Percentiles rank a stretch among this genome's conserved stretches.
Conservation (phyloP, 2,797 vertebrate species). For the Sebastes nivosus region DNA sequence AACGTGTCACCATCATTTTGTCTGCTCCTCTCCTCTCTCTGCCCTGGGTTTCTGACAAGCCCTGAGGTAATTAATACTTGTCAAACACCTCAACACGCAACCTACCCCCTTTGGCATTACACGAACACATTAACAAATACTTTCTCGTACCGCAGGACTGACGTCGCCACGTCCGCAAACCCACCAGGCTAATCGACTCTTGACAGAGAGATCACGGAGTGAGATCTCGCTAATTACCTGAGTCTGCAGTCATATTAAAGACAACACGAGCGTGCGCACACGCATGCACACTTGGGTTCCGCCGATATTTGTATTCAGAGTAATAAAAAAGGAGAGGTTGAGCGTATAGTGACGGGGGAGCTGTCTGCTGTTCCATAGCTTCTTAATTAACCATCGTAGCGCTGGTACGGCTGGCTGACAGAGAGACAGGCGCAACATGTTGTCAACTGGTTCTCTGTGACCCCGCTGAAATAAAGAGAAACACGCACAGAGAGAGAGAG, state of each 20-base stretch:
- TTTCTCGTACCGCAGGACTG: slow-evolving; percentile 57
- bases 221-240: slow-evolving; percentile 82
- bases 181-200: slow-evolving; percentile 85
- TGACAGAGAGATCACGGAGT: slow-evolving; percentile 77
- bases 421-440: slow-evolving; percentile 30
- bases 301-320: slow-evolving; percentile 66
- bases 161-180: slow-evolving; percentile 77
- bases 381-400: slow-evolving; percentile 51
- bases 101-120: neutral
- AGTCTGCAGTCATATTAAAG: slow-evolving; percentile 48
- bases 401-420: neutral
- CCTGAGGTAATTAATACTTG: slow-evolving; percentile 85
- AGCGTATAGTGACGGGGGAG: slow-evolving; percentile 45
- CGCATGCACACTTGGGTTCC: neutral
- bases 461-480: neutral
- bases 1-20: slow-evolving; percentile 17
- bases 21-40: slow-evolving; percentile 8
- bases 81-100: slow-evolving; percentile 62
- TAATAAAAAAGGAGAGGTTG: slow-evolving; percentile 73
- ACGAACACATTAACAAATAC: slow-evolving; percentile 56
- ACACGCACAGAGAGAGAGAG: neutral
- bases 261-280: neutral
- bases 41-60: slow-evolving; percentile 27
- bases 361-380: slow-evolving; percentile 33
- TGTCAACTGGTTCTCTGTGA: slow-evolving; percentile 31